These are phyloP conservation scores for Eupithecia subfuscata DNA, from an alignment of 2,888 invertebrate genomes.

Conservation along the genomic window DNA sequence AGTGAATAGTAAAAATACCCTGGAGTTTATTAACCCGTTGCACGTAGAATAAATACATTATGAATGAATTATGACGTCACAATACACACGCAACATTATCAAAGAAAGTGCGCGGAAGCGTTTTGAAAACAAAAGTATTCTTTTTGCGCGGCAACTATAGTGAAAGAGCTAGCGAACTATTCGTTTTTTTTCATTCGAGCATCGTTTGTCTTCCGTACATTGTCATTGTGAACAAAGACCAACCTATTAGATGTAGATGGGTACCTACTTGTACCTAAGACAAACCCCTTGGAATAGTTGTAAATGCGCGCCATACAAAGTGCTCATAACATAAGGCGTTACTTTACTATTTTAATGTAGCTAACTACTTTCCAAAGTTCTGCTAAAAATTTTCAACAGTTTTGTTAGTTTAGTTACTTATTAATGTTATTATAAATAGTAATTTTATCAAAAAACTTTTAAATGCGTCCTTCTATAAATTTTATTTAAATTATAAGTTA, in stretches of 20 bases:
- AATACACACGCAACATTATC: slow-evolving; percentile 37
- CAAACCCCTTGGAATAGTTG: not conserved
- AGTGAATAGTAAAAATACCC: not conserved
- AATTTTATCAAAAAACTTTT: too few species aligned
- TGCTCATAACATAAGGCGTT: too few species aligned
- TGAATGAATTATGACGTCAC: slow-evolving; percentile 27
- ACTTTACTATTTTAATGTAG: too few species aligned
- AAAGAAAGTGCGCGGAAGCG: slow-evolving; percentile 71
- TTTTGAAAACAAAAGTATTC: slow-evolving; percentile 76
- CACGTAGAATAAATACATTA: slow-evolving; percentile 14
- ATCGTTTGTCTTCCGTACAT: slow-evolving; percentile 72
- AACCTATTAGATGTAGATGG: not conserved
- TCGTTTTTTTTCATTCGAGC: slow-evolving; percentile 58
- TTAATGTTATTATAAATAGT: too few species aligned
- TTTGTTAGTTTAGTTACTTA: too few species aligned
- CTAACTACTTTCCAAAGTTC: too few species aligned
- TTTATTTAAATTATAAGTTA: too few species aligned
- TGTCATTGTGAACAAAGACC: slow-evolving; percentile 54
- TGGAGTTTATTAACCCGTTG: slow-evolving; percentile 21
- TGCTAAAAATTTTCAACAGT: too few species aligned
- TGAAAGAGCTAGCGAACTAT: slow-evolving; percentile 70
- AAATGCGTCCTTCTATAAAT: too few species aligned
- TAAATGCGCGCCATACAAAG: too few species aligned
- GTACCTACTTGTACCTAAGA: not conserved
- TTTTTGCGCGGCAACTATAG: slow-evolving; percentile 72